A percentile compares a stretch with the other conserved stretches of the same genome.
Conservation (phyloP, 2,888 invertebrate genomes). For the Diadegma fenestrale region DNA sequence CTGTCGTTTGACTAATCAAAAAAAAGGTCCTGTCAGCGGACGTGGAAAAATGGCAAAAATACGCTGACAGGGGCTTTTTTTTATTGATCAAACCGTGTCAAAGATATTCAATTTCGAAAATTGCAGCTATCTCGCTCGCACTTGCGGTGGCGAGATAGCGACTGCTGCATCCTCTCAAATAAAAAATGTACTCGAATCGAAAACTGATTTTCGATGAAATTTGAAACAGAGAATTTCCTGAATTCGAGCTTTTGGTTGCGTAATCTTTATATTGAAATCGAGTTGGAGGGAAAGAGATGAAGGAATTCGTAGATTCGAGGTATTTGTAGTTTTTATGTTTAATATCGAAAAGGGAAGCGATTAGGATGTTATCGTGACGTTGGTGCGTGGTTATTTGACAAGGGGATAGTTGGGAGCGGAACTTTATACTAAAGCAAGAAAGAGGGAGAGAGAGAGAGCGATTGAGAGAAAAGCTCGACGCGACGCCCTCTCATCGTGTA, state of each 20-base stretch:
- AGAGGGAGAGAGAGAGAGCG: conserved; percentile 7
- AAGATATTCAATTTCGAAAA: too few species aligned
- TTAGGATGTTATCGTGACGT: conserved; percentile 30
- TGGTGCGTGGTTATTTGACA: conserved; percentile 42
- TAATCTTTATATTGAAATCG: neutral
- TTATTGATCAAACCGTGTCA: too few species aligned
- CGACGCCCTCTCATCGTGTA: conserved; percentile 78
- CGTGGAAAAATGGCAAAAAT: too few species aligned
- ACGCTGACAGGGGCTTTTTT: too few species aligned
- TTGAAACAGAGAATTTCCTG: too few species aligned
- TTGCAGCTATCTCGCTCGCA: too few species aligned
- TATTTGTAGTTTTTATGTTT: conserved; percentile 13
- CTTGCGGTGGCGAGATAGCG: too few species aligned
- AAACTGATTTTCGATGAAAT: too few species aligned
- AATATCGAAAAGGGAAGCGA: conserved; percentile 9
- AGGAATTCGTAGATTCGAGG: neutral
- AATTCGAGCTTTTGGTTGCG: neutral
- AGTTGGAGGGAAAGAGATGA: neutral
- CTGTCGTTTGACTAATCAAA: too few species aligned
- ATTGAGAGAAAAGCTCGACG: conserved; percentile 48
- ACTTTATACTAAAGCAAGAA: conserved; percentile 79
- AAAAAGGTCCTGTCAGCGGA: too few species aligned
- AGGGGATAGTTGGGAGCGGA: conserved; percentile 69
- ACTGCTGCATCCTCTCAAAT: too few species aligned
- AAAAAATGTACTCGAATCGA: too few species aligned